Evolutionary conservation across 2,797 vertebrate genomes (phyloP).

Genomic region (Manis crassicaudata): DNA sequence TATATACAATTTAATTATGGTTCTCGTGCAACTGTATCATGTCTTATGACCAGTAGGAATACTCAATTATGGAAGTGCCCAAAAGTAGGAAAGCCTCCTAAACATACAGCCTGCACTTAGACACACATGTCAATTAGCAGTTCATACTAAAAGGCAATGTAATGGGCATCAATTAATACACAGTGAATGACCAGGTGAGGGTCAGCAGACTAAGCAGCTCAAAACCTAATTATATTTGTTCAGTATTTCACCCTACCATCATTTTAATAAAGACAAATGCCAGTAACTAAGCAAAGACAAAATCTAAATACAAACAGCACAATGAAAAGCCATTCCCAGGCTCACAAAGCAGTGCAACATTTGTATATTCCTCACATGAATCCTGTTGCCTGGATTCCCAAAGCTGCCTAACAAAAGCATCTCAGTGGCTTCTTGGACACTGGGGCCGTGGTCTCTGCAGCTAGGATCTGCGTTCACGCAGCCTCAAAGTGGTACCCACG

Average conservation of each 20-base stretch:
- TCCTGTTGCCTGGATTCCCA: not conserved
- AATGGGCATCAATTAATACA: not conserved
- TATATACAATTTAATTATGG: not conserved
- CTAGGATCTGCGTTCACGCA: not conserved
- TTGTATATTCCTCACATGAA: not conserved
- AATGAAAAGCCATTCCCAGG: slow-evolving; percentile 30
- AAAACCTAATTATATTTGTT: slow-evolving; percentile 51
- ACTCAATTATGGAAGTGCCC: not conserved
- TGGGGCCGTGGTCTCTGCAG: not conserved
- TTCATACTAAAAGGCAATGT: not conserved
- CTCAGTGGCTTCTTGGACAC: not conserved
- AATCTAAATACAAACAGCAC: not conserved
- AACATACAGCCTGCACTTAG: not conserved
- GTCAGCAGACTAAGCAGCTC: slow-evolving; percentile 13
- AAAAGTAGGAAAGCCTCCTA: not conserved
- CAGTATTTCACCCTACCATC: slow-evolving; percentile 32
- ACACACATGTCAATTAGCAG: not conserved
- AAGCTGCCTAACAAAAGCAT: not conserved
- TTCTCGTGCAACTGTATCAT: not conserved
- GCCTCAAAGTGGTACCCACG: fast-evolving
- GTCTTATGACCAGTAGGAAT: not conserved
- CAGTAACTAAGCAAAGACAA: slow-evolving; percentile 21
- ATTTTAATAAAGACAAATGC: slow-evolving; percentile 39
- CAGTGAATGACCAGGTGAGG: not conserved
- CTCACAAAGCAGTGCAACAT: not conserved